phyloP scores from a whole-genome alignment of 2,888 invertebrate genomes.

The Myopa tessellatipennis region DNA sequence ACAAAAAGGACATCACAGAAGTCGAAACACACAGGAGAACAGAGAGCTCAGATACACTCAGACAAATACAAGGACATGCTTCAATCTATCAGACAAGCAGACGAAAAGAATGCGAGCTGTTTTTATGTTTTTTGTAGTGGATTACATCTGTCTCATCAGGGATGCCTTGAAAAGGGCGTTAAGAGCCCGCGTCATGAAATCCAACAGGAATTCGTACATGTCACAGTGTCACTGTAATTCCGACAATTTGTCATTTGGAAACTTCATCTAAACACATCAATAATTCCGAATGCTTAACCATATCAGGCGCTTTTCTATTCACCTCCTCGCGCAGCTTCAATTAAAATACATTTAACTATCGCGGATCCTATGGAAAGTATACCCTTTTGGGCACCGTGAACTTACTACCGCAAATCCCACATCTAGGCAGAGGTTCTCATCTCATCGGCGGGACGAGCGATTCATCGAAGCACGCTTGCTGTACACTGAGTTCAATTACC shows the following conservation, averaged over 20 bases:
- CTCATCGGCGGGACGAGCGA: not conserved
- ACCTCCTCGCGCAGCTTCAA: not conserved
- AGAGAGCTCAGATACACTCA: not conserved
- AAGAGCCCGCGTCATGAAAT: no score
- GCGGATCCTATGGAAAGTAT: not conserved
- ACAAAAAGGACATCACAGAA: not conserved
- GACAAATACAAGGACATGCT: not conserved
- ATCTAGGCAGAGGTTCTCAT: no score
- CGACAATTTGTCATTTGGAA: no score
- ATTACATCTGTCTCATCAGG: no score
- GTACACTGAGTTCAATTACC: conserved; percentile 67
- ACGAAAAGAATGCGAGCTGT: no score
- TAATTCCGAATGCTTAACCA: no score
- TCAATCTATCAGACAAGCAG: not conserved
- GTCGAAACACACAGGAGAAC: not conserved
- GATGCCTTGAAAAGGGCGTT: no score
- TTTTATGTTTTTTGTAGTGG: no score
- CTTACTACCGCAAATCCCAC: no score
- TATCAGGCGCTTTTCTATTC: not conserved
- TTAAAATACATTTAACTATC: not conserved
- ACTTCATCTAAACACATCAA: no score
- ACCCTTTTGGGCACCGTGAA: not conserved
- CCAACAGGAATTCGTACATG: no score
- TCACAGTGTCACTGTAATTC: no score
- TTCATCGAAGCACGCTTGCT: not conserved